Conservation (phyloP, 2,797 vertebrate species). For the Pelobates cultripes region DNA sequence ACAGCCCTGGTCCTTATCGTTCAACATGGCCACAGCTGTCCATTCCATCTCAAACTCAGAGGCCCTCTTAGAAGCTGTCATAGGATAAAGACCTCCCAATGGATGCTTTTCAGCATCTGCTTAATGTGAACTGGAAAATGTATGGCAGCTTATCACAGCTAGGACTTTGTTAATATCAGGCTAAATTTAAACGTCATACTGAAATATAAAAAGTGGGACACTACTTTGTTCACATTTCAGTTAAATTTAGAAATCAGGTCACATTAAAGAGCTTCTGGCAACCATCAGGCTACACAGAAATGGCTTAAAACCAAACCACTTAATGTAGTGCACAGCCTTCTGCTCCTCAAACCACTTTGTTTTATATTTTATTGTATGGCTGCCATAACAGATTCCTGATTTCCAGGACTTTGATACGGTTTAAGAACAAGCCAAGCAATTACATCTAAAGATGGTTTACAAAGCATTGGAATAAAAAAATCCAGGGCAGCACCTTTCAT, state of each 20-base stretch:
- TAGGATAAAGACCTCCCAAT: background rate
- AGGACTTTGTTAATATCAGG: constrained; percentile 1
- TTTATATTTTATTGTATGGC: constrained; percentile 10
- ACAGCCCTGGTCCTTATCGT: too few species aligned
- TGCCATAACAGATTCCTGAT: background rate
- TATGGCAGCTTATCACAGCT: background rate
- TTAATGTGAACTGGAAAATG: background rate
- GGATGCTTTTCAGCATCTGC: background rate
- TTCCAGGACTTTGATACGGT: background rate
- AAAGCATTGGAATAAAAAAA: background rate
- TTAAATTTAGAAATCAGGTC: constrained; percentile 60
- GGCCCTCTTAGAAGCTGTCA: background rate
- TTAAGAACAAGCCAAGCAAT: background rate
- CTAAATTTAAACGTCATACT: constrained; percentile 17
- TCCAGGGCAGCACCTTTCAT: background rate
- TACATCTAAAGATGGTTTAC: too few species aligned
- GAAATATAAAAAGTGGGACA: constrained; percentile 26
- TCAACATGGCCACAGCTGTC: background rate
- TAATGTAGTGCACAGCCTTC: constrained; percentile 35
- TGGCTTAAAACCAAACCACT: constrained; percentile 48
- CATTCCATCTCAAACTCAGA: background rate
- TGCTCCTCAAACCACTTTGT: constrained; percentile 7
- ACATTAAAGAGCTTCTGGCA: constrained; percentile 53
- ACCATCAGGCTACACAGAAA: constrained; percentile 48
- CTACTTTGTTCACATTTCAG: constrained; percentile 55